Conservation (phyloP, 1,140 invertebrate species). For the Thereuonema tuberculata region DNA sequence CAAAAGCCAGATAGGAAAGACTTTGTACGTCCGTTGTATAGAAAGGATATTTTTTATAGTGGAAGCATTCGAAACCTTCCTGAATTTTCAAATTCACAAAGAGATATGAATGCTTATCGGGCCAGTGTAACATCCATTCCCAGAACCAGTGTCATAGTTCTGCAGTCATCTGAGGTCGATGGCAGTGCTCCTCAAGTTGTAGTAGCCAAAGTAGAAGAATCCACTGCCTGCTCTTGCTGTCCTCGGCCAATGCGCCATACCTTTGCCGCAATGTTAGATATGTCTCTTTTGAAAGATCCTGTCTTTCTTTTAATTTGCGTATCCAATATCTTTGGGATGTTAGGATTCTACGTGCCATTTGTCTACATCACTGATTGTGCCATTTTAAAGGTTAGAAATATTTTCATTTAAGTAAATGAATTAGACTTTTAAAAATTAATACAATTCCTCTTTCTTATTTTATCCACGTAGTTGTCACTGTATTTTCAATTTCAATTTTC, state of each 20-base stretch:
- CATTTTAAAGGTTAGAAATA: constrained; percentile 42
- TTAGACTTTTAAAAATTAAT: background rate
- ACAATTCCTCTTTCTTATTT: background rate
- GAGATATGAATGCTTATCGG: constrained; percentile 72
- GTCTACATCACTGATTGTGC: constrained; percentile 82
- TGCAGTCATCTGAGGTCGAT: background rate
- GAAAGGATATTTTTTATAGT: constrained; percentile 97
- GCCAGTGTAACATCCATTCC: constrained; percentile 66
- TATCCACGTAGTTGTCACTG: background rate
- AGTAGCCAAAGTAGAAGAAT: background rate
- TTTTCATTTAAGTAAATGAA: background rate
- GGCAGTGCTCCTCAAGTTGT: background rate
- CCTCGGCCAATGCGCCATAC: constrained; percentile 66
- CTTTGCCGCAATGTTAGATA: constrained; percentile 82
- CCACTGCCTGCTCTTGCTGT: constrained; percentile 50
- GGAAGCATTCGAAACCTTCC: constrained; percentile 82
- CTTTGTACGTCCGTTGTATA: constrained; percentile 75
- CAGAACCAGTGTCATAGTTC: constrained; percentile 24
- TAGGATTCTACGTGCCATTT: constrained; percentile 89
- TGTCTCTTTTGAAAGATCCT: constrained; percentile 74
- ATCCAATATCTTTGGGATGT: constrained; percentile 87
- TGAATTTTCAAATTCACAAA: constrained; percentile 74
- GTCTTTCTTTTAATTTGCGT: constrained; percentile 85
- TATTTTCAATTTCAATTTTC: too few relatives aligned
- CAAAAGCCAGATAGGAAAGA: constrained; percentile 21